These are phyloP conservation scores for Cyprinodon diabolis DNA, from an alignment of 2,797 vertebrate species.

Conservation along the genomic window DNA sequence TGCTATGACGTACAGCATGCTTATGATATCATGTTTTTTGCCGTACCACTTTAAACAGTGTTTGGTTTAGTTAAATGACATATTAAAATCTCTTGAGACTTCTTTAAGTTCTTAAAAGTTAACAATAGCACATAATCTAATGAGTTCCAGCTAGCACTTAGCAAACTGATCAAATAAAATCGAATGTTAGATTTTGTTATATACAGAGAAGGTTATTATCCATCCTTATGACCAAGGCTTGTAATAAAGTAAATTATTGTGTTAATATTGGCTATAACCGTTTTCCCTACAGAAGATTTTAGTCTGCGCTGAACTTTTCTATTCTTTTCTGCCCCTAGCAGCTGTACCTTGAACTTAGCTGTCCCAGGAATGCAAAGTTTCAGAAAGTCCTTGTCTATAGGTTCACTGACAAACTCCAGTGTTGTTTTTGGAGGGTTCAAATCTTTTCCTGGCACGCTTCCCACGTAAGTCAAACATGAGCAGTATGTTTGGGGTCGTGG, in stretches of 20 bases:
- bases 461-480: constrained; percentile 4
- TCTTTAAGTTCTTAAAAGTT: not conserved
- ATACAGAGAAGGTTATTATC: not conserved
- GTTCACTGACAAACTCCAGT: constrained; percentile 7
- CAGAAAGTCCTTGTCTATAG: not conserved
- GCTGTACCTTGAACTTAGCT: not conserved
- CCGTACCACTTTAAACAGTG: not conserved
- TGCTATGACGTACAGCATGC: not conserved
- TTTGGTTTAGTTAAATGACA: not conserved
- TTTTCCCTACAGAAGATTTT: not conserved
- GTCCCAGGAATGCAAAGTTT: not conserved
- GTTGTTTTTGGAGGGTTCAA: constrained; percentile 3
- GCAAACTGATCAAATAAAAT: not conserved
- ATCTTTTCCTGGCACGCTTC: not conserved
- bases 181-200: not conserved
- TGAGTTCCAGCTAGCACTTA: not conserved
- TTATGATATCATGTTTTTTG: not conserved
- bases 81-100: too few relatives aligned
- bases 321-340: not conserved
- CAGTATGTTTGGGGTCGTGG: not conserved
- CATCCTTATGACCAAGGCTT: not conserved
- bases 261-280: not conserved
- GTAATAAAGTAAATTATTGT: not conserved
- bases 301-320: not conserved
- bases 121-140: not conserved